Evolutionary conservation across 2,797 vertebrate species (phyloP), one percentile per base, ranked within the genome.

Genomic region (Chaunax sp.): DNA sequence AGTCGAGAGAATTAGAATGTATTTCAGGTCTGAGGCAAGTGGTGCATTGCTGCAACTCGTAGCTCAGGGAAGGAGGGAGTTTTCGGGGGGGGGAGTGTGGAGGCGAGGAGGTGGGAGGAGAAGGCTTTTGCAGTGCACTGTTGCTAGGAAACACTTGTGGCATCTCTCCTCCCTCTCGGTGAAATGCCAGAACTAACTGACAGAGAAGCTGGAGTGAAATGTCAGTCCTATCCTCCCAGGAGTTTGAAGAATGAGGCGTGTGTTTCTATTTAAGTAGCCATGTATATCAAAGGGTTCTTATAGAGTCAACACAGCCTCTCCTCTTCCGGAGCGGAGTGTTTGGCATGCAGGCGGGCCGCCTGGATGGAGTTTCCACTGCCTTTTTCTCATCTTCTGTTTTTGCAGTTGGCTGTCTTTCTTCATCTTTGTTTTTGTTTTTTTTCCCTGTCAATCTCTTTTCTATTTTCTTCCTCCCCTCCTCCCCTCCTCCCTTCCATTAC

Each of bases 111-210:
- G 58, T 38, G 70, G 75, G 64, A 56, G 61, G 81, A 41, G 47
- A 64, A 38, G 44, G 71, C 28, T 77, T 79, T 82, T 69, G 78
- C 86, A 75, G 84, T 57, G n/a, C 87, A 89, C 92, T 92, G 94
- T 95, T 94, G 94, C 94, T 95, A 95, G 93, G 93, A 94, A 91
- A 94, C 93, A 94, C 92, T 93, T 94, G 92, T 94, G 87, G 92
- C 91, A 90, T 94, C 84, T 78, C 69, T 6, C 73, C 73, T 82
- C 55, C 43, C 2, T 81, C 81, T 84, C 58, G 60, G 82, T 84
- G 81, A 93, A 91, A 91, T 89, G 90, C 84, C 82, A 89, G 75
- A 82, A 79, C 53, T 58, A 83, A 82, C 78, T 70, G 85, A 88
- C 80, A 77, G 76, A 68, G 82, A 69, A 60, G 72, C 69, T 38